Conservation (phyloP, 2,113 vertebrate species). For the Crypturellus undulatus region DNA sequence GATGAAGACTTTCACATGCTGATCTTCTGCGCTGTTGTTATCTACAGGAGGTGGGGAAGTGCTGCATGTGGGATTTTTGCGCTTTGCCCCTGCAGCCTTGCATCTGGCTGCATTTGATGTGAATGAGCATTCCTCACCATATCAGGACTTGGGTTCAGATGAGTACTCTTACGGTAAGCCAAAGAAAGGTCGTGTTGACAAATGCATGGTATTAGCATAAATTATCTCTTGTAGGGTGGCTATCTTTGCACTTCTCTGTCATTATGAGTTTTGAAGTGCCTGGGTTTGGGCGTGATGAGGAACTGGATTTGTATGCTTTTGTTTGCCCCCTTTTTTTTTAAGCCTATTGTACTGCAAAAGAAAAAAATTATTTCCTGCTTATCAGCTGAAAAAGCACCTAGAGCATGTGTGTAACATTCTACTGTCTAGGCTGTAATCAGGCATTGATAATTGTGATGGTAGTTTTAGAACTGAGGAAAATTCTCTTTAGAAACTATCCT, state of each 20-base stretch:
- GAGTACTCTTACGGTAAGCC: accelerated
- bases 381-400: background rate
- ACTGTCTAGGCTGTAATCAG: background rate
- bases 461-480: background rate
- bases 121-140: background rate
- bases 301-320: background rate
- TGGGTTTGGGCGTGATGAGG: accelerated
- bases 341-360: background rate
- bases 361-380: background rate
- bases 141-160: background rate
- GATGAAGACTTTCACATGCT: background rate
- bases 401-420: background rate
- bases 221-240: background rate
- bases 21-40: background rate
- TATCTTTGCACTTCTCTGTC: background rate
- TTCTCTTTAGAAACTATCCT: background rate
- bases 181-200: background rate
- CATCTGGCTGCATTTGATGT: background rate
- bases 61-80: no score
- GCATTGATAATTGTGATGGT: background rate
- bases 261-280: background rate
- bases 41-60: no score
- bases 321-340: background rate
- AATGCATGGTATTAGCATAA: background rate
- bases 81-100: no score